These are phyloP conservation scores for Chunga burmeisteri DNA, from an alignment of 2,113 vertebrate genomes.

Conservation along the genomic window DNA sequence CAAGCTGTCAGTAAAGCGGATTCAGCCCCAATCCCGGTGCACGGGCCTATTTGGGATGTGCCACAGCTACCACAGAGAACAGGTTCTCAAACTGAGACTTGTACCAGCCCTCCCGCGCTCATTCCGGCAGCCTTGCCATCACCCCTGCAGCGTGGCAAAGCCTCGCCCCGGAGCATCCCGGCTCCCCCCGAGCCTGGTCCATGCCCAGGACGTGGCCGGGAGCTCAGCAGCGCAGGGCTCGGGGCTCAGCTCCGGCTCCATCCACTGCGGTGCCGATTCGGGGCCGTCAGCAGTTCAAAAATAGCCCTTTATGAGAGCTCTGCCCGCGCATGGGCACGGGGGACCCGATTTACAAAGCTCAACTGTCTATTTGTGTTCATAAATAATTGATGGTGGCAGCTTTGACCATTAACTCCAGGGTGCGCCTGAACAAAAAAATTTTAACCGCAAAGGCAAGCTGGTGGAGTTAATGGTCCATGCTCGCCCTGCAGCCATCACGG, in stretches of 20 bases:
- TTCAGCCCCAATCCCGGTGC: background rate
- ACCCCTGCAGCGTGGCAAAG: background rate
- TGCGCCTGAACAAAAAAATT: background rate
- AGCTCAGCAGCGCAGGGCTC: background rate
- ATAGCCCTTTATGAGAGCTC: background rate
- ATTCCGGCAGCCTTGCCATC: background rate
- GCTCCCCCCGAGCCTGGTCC: accelerated
- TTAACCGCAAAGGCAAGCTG: background rate
- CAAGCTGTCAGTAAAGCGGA: background rate
- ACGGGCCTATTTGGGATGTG: background rate
- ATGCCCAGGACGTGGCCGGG: accelerated
- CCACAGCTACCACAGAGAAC: background rate
- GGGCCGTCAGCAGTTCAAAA: conserved; percentile 8
- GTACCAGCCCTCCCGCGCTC: background rate
- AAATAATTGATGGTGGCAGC: conserved; percentile 27
- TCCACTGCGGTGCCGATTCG: accelerated
- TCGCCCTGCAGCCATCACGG: accelerated
- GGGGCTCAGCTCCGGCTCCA: background rate
- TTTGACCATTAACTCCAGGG: background rate
- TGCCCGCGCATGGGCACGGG: background rate
- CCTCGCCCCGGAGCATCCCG: accelerated
- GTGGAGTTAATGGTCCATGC: background rate
- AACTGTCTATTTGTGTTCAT: background rate
- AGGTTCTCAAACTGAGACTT: background rate
- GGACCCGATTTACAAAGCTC: background rate